Percentiles rank a stretch among this genome's conserved stretches.
These are phyloP conservation scores for Oryzias javanicus DNA, from an alignment of 2,113 vertebrate genomes.

Conservation along the genomic window DNA sequence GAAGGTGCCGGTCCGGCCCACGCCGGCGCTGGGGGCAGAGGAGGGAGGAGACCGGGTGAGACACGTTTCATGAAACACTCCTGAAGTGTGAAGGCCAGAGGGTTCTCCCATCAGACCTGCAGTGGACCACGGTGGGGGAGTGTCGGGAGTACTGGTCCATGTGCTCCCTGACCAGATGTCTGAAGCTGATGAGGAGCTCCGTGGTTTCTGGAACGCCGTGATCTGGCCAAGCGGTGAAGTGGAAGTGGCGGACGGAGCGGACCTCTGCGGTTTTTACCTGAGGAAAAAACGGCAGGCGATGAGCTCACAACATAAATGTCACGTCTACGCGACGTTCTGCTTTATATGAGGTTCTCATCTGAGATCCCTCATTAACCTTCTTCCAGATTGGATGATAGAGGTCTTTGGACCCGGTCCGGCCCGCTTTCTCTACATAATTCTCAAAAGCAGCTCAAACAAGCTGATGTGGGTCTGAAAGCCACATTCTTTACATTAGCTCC, in stretches of 20 bases:
- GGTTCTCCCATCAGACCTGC: constrained; percentile 82
- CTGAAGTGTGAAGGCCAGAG: background rate
- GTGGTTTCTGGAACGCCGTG: constrained; percentile 91
- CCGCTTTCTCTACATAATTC: no score
- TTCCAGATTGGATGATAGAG: no score
- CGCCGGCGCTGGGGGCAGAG: constrained; percentile 83
- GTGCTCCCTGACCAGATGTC: constrained; percentile 89
- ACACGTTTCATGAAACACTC: background rate
- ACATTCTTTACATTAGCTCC: no score
- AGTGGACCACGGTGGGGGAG: constrained; percentile 90
- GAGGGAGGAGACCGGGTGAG: background rate
- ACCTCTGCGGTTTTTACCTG: constrained; percentile 84
- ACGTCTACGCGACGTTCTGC: no score
- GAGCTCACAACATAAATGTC: background rate
- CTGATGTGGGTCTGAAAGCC: no score
- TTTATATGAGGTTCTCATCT: no score
- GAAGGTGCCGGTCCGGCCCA: constrained; percentile 94
- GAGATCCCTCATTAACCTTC: no score
- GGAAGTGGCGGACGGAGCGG: constrained; percentile 89
- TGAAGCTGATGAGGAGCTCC: constrained; percentile 91
- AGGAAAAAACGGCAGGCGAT: constrained; percentile 6
- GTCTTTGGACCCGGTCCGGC: no score
- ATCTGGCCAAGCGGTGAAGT: constrained; percentile 97
- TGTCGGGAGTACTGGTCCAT: constrained; percentile 82
- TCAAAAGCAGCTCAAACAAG: no score